Conservation (phyloP, 2,113 vertebrate genomes). For the Dipodomys ordii region DNA sequence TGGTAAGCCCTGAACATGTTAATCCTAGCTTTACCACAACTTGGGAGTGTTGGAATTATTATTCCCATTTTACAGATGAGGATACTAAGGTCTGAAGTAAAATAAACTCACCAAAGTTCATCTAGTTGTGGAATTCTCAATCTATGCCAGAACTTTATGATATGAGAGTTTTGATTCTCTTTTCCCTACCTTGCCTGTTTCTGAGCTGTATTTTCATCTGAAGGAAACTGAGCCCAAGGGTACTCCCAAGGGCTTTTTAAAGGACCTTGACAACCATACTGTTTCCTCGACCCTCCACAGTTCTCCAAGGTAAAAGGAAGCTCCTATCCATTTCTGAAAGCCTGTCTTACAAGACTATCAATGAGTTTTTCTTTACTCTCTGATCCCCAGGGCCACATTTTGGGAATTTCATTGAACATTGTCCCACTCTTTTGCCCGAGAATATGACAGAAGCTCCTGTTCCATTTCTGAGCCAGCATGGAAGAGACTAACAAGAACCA, state of each 20-base stretch:
- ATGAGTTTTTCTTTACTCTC: constrained; percentile 28
- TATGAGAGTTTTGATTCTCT: neutral
- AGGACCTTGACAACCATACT: neutral
- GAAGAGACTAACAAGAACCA: neutral
- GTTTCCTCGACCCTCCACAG: neutral
- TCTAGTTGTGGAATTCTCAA: neutral
- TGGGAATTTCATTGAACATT: neutral
- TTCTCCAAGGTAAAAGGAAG: constrained; percentile 34
- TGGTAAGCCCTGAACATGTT: neutral
- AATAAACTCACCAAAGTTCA: neutral
- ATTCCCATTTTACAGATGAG: constrained; percentile 35
- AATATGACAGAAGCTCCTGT: neutral
- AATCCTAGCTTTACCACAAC: neutral
- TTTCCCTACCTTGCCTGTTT: neutral
- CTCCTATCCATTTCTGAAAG: constrained; percentile 54
- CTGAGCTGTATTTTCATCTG: constrained; percentile 38
- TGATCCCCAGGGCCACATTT: neutral
- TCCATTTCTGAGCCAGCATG: neutral
- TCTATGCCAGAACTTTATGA: neutral
- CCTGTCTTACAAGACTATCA: neutral
- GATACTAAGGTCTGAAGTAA: constrained; percentile 61
- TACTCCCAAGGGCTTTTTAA: neutral
- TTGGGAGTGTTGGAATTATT: neutral
- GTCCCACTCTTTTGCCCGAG: neutral
- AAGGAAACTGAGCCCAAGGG: constrained; percentile 21